Conservation (phyloP, 2,113 vertebrate species). For the Muntiacus muntjak region DNA sequence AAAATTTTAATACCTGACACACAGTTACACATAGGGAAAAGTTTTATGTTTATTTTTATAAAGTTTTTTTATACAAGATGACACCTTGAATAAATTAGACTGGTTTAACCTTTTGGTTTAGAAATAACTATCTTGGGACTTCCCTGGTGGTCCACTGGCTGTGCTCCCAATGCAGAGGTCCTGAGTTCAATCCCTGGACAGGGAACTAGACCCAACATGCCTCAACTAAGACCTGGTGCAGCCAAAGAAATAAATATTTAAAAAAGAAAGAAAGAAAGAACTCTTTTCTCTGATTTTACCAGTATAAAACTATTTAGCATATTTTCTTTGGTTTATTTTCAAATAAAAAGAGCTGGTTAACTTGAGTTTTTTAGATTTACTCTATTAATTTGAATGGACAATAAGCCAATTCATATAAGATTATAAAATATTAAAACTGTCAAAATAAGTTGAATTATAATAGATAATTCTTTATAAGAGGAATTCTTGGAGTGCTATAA, state of each 20-base stretch:
- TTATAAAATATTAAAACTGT: slow-evolving; percentile 33
- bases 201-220: neutral
- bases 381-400: neutral
- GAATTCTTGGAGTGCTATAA: neutral
- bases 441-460: slow-evolving; percentile 1
- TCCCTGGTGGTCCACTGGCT: neutral
- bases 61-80: neutral
- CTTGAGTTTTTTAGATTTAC: neutral
- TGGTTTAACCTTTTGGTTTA: neutral
- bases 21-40: neutral
- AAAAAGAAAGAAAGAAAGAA: neutral
- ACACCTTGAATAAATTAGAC: neutral
- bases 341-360: neutral
- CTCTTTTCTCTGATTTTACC: neutral
- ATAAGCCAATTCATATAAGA: neutral
- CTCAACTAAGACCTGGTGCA: neutral
- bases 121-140: neutral
- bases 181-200: neutral
- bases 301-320: neutral
- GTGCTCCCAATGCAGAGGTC: neutral
- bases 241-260: neutral
- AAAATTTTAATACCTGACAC: neutral
- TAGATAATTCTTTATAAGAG: neutral
- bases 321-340: neutral
- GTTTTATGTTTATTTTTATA: neutral